phyloP scores from a whole-genome alignment of 2,888 invertebrate genomes.

The Cheilosia scutellata region DNA sequence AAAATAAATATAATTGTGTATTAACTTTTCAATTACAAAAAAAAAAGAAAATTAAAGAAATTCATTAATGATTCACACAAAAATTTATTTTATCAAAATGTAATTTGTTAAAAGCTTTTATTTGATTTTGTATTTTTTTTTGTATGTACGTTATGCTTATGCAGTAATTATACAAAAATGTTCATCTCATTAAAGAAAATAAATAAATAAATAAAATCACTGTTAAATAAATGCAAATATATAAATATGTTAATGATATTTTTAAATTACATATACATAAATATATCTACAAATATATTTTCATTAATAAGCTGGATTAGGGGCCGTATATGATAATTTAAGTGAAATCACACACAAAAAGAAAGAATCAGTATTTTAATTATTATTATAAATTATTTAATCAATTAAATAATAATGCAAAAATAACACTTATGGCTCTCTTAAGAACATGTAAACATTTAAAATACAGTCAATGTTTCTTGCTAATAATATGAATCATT shows the following conservation, averaged over 20 bases:
- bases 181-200: conserved; percentile 4
- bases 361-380: conserved; percentile 57
- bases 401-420: conserved; percentile 11
- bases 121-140: background rate
- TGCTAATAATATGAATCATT: background rate
- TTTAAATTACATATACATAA: conserved; percentile 41
- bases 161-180: conserved; percentile 23
- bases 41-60: background rate
- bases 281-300: conserved; percentile 42
- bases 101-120: conserved; percentile 9
- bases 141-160: background rate
- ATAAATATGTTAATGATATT: conserved; percentile 17
- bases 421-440: conserved; percentile 32
- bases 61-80: conserved; percentile 8
- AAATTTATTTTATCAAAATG: conserved; percentile 8
- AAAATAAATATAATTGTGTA: conserved; percentile 28
- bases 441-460: conserved; percentile 14
- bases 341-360: conserved; percentile 51
- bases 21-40: conserved; percentile 9
- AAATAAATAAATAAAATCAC: conserved; percentile 11
- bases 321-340: conserved; percentile 69
- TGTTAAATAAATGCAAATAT: conserved; percentile 45
- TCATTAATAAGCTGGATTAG: conserved; percentile 72
- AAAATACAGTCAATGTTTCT: conserved; percentile 2
- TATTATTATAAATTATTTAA: conserved; percentile 45